Conservation (phyloP, 30 jellyfish, hydroid and myxozoan genomes). For the Mastigias papua region DNA sequence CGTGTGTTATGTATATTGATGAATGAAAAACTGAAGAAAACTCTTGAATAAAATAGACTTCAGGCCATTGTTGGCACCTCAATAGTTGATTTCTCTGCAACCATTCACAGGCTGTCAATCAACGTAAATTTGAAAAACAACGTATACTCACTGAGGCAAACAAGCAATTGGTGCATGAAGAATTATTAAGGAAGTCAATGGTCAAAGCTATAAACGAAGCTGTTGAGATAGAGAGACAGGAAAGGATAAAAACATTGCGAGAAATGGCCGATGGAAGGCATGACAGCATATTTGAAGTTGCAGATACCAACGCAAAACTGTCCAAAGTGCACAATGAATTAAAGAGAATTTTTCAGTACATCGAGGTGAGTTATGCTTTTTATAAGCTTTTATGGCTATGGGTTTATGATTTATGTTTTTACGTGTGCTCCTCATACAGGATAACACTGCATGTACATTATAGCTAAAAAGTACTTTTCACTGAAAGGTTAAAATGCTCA, state of each 20-base stretch:
- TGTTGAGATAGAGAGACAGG: conserved; percentile 60
- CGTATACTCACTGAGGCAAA: conserved; percentile 39
- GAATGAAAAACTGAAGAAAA: too few species aligned
- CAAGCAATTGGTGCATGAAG: conserved; percentile 53
- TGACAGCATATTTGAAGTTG: conserved; percentile 21
- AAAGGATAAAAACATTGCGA: conserved; percentile 7
- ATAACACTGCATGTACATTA: too few species aligned
- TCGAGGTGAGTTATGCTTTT: conserved; percentile 56
- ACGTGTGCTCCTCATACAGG: too few species aligned
- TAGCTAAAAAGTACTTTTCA: too few species aligned
- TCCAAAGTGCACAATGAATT: conserved; percentile 54
- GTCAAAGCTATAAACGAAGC: conserved; percentile 55
- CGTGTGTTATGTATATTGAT: too few species aligned
- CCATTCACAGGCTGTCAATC: conserved; percentile 39
- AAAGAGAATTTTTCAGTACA: conserved; percentile 26
- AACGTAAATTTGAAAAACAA: conserved; percentile 45
- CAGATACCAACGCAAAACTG: conserved; percentile 47
- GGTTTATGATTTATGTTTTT: too few species aligned
- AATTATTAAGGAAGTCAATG: conserved; percentile 31
- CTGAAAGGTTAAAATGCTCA: too few species aligned
- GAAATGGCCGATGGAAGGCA: conserved; percentile 70
- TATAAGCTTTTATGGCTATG: too few species aligned
- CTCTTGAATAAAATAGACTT: not conserved
- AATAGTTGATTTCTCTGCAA: not conserved
- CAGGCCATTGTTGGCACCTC: not conserved